A percentile compares a stretch with the other conserved stretches of the same genome.
phyloP scores from a whole-genome alignment of 2,797 vertebrate species.

The Capromys pilorides region DNA sequence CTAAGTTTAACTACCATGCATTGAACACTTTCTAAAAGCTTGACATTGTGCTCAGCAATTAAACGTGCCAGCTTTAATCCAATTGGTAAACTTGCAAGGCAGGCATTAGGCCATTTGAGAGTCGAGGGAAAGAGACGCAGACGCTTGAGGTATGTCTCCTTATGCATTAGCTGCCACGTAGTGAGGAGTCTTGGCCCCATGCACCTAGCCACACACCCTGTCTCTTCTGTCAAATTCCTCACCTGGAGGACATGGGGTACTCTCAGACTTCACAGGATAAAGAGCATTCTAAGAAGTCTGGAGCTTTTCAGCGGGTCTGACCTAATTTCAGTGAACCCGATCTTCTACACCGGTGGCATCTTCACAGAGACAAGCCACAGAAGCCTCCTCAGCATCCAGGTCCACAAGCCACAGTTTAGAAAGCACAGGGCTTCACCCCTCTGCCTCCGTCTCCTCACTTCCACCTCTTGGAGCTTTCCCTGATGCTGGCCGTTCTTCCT shows the following conservation, averaged over 20 bases:
- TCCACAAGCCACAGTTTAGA: neutral
- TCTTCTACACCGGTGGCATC: constrained; percentile 4
- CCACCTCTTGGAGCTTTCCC: neutral
- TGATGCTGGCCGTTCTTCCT: neutral
- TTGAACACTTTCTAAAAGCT: neutral
- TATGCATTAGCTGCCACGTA: too few relatives aligned
- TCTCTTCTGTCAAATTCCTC: neutral
- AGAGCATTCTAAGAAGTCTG: neutral
- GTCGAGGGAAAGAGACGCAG: neutral
- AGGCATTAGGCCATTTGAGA: neutral
- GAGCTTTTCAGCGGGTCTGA: neutral
- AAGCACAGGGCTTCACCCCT: neutral
- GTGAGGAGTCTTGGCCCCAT: neutral
- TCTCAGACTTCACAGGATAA: neutral
- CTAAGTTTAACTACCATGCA: neutral
- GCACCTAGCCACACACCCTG: neutral
- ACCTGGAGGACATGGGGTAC: neutral
- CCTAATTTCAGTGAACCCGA: neutral
- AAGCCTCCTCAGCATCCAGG: neutral
- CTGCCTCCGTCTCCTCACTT: neutral
- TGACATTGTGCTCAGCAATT: neutral
- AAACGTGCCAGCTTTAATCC: neutral
- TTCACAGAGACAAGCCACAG: neutral
- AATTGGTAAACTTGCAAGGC: neutral
- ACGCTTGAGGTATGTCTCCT: accelerated